Conservation (phyloP, 2,888 invertebrate genomes). For the Melanotus villosus region DNA sequence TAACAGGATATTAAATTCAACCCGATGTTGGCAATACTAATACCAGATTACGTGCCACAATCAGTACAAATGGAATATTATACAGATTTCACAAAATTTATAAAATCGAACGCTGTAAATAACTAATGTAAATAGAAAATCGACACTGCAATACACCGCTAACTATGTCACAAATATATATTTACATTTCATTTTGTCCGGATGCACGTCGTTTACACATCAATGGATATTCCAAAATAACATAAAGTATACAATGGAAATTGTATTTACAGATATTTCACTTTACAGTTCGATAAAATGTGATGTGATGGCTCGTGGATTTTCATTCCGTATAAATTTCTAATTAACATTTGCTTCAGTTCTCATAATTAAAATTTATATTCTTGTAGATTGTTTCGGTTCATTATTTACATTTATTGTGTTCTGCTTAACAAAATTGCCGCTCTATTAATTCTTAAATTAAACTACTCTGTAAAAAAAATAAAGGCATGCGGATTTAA, state of each 20-base stretch:
- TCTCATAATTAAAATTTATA: slow-evolving; percentile 17
- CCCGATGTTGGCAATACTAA: too few species aligned
- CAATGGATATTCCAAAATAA: slow-evolving; percentile 12
- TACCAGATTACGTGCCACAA: too few species aligned
- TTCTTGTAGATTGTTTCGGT: background rate
- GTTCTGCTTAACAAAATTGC: too few species aligned
- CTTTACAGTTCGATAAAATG: background rate
- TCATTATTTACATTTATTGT: too few species aligned
- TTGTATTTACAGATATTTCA: background rate
- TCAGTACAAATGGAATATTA: too few species aligned
- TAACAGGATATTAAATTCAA: too few species aligned
- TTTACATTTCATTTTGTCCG: slow-evolving; percentile 18
- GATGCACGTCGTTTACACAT: slow-evolving; percentile 14
- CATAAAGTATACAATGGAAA: slow-evolving; percentile 3
- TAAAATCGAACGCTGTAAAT: background rate
- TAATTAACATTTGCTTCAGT: slow-evolving; percentile 5
- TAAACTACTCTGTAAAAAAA: too few species aligned
- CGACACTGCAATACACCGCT: background rate
- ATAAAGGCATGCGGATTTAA: too few species aligned
- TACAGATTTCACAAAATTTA: too few species aligned
- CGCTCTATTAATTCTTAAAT: too few species aligned
- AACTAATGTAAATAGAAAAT: slow-evolving; percentile 1
- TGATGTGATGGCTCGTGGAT: background rate
- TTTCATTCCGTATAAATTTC: background rate
- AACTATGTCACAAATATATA: background rate